These are phyloP conservation scores for Marasmarcha lunaedactyla DNA, from an alignment of 2,888 invertebrate species.

Conservation along the genomic window DNA sequence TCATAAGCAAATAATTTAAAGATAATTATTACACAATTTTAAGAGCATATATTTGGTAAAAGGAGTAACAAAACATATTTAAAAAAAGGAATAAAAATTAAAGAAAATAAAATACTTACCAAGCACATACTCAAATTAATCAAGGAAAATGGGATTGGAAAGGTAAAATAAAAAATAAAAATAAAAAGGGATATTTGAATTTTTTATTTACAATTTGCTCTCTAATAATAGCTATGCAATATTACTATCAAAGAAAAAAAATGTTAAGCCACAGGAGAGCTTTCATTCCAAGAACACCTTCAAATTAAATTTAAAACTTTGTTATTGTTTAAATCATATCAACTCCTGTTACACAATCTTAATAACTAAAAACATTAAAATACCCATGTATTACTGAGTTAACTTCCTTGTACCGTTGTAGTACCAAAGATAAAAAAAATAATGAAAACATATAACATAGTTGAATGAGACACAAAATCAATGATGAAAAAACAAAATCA, in stretches of 20 bases:
- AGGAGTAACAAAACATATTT: too few relatives aligned
- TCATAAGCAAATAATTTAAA: too few relatives aligned
- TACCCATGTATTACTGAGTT: slow-evolving; percentile 52
- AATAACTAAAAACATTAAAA: slow-evolving; percentile 47
- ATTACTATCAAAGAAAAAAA: slow-evolving; percentile 59
- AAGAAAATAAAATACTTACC: background rate
- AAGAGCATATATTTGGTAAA: too few relatives aligned
- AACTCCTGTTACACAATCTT: slow-evolving; percentile 43
- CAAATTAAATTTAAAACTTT: slow-evolving; percentile 45
- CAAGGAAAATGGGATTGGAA: slow-evolving; percentile 19
- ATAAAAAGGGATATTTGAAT: slow-evolving; percentile 65
- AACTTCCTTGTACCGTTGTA: slow-evolving; percentile 36
- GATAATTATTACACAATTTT: too few relatives aligned
- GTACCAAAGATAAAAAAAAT: slow-evolving; percentile 20
- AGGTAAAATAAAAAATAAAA: slow-evolving; percentile 62
- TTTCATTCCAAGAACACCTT: slow-evolving; percentile 50
- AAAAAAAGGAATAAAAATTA: background rate
- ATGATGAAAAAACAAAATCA: slow-evolving; percentile 27
- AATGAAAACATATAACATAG: slow-evolving; percentile 12
- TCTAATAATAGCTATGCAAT: slow-evolving; percentile 59
- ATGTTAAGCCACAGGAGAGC: slow-evolving; percentile 53
- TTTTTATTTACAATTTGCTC: slow-evolving; percentile 66
- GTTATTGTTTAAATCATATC: slow-evolving; percentile 41
- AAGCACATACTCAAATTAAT: background rate
- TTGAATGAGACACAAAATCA: slow-evolving; percentile 13